Conservation (phyloP, 2,113 vertebrate species). For the Chionodraco myersi region DNA sequence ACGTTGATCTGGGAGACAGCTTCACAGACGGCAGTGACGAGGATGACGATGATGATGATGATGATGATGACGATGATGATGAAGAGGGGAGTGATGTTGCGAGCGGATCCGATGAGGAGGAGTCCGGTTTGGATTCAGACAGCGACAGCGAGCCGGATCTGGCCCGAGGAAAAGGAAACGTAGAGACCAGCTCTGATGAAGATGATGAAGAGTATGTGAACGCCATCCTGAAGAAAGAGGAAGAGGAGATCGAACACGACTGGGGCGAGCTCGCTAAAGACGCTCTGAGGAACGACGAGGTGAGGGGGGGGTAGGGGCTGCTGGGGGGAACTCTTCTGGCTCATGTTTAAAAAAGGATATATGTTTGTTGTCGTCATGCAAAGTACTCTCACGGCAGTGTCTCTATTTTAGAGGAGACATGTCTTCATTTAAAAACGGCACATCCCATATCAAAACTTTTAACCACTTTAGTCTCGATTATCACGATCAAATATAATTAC, state of each 20-base stretch:
- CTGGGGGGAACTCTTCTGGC: neutral
- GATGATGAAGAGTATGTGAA: conserved; percentile 88
- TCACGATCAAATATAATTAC: no score
- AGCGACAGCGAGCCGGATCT: conserved; percentile 90
- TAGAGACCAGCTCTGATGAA: conserved; percentile 97
- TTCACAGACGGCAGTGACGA: conserved; percentile 49
- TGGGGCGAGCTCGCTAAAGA: conserved; percentile 97
- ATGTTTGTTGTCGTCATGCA: no score
- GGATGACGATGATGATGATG: conserved; percentile 15
- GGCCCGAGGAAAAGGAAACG: conserved; percentile 94
- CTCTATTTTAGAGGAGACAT: no score
- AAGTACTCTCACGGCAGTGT: no score
- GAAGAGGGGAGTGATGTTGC: conserved; percentile 41
- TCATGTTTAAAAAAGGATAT: no score
- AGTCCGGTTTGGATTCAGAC: conserved; percentile 73
- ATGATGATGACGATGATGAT: neutral
- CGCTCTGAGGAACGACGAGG: conserved; percentile 86
- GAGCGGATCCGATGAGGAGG: conserved; percentile 47
- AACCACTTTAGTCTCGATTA: no score
- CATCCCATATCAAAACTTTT: no score
- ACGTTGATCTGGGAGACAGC: conserved; percentile 1
- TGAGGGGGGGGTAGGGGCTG: conserved; percentile 56
- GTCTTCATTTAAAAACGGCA: no score
- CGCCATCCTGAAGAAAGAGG: conserved; percentile 80
- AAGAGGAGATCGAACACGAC: conserved; percentile 89